These are phyloP conservation scores for Microcebus ravelobensis DNA, from an alignment of 2,113 vertebrate species.

Conservation along the genomic window DNA sequence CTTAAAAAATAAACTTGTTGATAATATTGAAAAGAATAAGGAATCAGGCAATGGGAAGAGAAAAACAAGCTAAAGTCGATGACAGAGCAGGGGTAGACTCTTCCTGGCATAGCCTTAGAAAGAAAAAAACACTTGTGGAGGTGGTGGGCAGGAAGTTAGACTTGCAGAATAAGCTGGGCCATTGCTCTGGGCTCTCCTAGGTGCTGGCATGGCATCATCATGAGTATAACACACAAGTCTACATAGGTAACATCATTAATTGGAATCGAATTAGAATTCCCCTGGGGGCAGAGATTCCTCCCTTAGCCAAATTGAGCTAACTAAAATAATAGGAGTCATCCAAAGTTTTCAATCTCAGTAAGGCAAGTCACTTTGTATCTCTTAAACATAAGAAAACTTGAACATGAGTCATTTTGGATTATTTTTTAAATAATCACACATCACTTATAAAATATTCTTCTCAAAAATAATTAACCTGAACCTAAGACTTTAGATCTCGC, in stretches of 20 bases:
- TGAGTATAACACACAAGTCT: background rate
- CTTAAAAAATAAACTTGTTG: background rate
- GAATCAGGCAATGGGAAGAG: background rate
- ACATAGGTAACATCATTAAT: background rate
- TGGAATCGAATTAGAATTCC: background rate
- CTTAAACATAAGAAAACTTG: background rate
- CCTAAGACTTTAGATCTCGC: background rate
- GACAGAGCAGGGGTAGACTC: background rate
- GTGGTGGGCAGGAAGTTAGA: background rate
- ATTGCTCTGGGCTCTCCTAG: background rate
- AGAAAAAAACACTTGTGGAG: background rate
- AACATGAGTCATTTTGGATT: background rate
- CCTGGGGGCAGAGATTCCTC: background rate
- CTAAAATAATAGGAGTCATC: background rate
- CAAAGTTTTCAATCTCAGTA: background rate
- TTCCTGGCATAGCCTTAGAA: background rate
- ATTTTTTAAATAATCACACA: background rate
- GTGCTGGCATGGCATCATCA: background rate
- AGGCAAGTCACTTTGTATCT: background rate
- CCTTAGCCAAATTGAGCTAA: background rate
- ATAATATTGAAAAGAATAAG: background rate
- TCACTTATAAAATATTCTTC: background rate
- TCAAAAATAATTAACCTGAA: background rate
- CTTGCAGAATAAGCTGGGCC: background rate
- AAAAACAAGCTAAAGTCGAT: background rate